Base-by-base conservation (phyloP, 2,797 vertebrate species). In the Phoebastria nigripes region DNA sequence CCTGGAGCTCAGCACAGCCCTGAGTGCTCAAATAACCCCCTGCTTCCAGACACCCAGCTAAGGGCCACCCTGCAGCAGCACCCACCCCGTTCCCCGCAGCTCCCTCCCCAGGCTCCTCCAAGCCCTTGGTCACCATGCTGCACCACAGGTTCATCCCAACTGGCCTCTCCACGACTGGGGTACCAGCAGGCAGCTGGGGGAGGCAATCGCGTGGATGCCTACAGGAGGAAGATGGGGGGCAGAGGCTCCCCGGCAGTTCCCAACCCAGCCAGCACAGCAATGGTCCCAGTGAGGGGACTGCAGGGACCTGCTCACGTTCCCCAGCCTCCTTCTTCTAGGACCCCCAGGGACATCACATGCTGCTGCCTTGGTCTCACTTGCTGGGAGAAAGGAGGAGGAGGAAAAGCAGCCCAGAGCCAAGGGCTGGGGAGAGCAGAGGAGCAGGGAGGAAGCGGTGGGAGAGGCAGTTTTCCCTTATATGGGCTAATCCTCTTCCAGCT, bases 381-480 rank as follows among this genome's bases (percentile, higher is more conserved):
- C 62, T 87, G 90, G 90, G 93, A 96, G 63, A 91, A 69, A 91
- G 39, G 16, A 93, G 55, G 70, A 93, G 58, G 67, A 95, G 35
- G 24, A 52, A 62, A 79, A 87, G 89, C 79, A 96, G 81, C 55
- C 21, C 21, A 22, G 78, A 70, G 51, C 44, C 0, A 6, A 92
- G 21, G 39, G 22, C 31, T 59, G 25, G 13, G 37, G 26, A 94
- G 39, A 84, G 70, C 24, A 24, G 28, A 88, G 74, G 52, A 82
- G 35, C 47, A 39, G 17, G 41, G 39, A 88, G 69, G 74, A 94
- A 93, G 73, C 4, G 0, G 47, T 78, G 79, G 82, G 73, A 96
- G 65, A 92, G 63, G 62, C 90, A 91, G 83, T 95, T 97, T 98
- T 96, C 66, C 98, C 98, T 97, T 98, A 98, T 98, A 98, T 97